Evolutionary conservation across 2,888 invertebrate genomes (phyloP).

Genomic region (Drosophila incognita): DNA sequence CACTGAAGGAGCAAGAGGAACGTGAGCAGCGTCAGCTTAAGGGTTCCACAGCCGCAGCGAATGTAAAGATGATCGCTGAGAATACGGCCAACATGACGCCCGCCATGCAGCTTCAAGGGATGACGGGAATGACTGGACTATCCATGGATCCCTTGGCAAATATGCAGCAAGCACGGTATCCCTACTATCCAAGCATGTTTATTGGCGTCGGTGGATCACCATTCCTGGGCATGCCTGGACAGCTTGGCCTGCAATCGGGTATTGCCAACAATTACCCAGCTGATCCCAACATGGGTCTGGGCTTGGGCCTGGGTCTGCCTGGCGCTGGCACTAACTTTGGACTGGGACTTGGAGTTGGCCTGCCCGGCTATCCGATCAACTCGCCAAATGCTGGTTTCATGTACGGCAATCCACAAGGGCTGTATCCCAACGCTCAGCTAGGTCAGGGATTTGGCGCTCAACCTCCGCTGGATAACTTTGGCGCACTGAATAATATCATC

Average conservation of each 20-base stretch:
- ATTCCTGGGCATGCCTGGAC: slow-evolving; percentile 36
- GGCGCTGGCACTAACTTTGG: slow-evolving; percentile 1
- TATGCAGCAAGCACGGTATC: slow-evolving; percentile 61
- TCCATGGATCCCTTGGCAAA: slow-evolving; percentile 54
- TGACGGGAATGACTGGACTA: slow-evolving; percentile 24
- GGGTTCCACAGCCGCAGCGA: slow-evolving; percentile 46
- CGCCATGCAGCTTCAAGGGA: slow-evolving; percentile 25
- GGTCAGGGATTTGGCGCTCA: slow-evolving; percentile 52
- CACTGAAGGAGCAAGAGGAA: slow-evolving; percentile 43
- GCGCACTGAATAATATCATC: slow-evolving; percentile 53
- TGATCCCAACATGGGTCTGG: slow-evolving; percentile 50
- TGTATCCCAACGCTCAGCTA: slow-evolving; percentile 45
- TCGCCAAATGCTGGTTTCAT: slow-evolving; percentile 39
- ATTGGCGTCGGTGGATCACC: slow-evolving; percentile 35
- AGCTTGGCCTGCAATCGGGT: slow-evolving; percentile 44
- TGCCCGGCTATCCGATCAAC: slow-evolving; percentile 27
- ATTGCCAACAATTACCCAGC: slow-evolving; percentile 53
- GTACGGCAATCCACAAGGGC: slow-evolving; percentile 39
- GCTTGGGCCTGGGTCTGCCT: slow-evolving; percentile 16
- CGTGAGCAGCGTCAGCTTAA: slow-evolving; percentile 68
- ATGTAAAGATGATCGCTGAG: slow-evolving; percentile 62
- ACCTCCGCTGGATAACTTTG: slow-evolving; percentile 55
- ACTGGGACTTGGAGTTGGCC: slow-evolving; percentile 18
- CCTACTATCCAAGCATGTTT: slow-evolving; percentile 51
- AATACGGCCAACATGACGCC: slow-evolving; percentile 53